Conservation (phyloP, 1,140 invertebrate genomes). For the Ostrea denselamellosa region DNA sequence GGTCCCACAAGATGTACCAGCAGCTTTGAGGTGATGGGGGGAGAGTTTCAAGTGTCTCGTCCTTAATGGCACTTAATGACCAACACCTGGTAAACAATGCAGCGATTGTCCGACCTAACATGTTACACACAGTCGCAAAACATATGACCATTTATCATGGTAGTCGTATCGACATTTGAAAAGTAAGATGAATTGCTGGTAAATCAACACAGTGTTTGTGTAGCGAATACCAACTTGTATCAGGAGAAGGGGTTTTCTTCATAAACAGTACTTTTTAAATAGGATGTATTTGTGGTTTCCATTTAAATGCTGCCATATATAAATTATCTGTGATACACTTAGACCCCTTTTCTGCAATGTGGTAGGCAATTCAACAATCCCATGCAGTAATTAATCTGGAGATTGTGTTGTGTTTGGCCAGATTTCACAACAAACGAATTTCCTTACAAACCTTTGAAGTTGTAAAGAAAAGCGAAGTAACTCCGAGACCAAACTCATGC, state of each 20-base stretch:
- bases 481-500: too few species aligned
- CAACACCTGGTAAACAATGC: constrained; percentile 30
- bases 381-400: not conserved
- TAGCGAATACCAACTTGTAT: not conserved
- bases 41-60: not conserved
- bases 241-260: not conserved
- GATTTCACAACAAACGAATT: too few species aligned
- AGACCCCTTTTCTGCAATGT: not conserved
- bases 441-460: too few species aligned
- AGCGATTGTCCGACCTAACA: constrained; percentile 1
- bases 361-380: not conserved
- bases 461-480: too few species aligned
- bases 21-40: not conserved
- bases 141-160: constrained; percentile 19
- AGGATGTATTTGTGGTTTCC: not conserved
- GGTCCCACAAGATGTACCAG: constrained; percentile 7
- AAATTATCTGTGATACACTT: not conserved
- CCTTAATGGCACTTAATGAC: constrained; percentile 16
- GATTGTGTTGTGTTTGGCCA: too few species aligned
- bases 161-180: not conserved
- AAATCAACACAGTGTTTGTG: constrained; percentile 7
- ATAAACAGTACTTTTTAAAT: not conserved
- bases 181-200: constrained; percentile 12
- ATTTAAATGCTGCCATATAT: not conserved
- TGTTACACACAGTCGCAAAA: constrained; percentile 1